Evolutionary conservation across 2,113 vertebrate species (phyloP), one percentile per base, ranked within the genome.

Genomic region (Struthidea cinerea): DNA sequence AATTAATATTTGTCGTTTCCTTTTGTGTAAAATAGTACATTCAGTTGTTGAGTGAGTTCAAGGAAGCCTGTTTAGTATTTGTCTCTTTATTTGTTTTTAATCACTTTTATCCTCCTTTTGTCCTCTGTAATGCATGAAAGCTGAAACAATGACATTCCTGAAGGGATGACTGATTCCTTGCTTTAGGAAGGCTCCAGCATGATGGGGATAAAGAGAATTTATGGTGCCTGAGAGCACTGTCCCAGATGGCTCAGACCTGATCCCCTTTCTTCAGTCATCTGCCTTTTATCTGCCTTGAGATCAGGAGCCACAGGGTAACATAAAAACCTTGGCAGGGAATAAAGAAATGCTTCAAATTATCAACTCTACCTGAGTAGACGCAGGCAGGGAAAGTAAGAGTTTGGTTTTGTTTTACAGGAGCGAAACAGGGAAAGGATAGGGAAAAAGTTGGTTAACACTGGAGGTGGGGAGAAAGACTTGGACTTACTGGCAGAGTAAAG

Each of bases 281-380:
- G 59, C 41, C 52, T 71, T 63, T 63, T 32, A 13, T 13, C 60
- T 15, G 5, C 37, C 50, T 60, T 57, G 26, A 76, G 57, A 16
- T 42, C 33, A 47, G 49, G 63, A 73, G 8, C 44, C 37, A 32
- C 37, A 21, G 74, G 37, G 20, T 33, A 42, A 47, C 37, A 2
- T 22, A 4, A 1, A 76, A 65, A 27, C 53, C 18, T 18, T 74
- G 90, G n/a, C 71, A 27, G 14, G 27, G 50, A 69, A 22, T 77
- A 60, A 85, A 75, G 80, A 89, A 70, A 32, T 39, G 41, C 60
- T 64, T 70, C 44, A 6, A 16, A 59, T 33, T 35, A 19, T 52
- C 0, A 0, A 17, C n/a, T 46, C 52, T 56, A 24, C 0, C 0
- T 19, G 59, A 90, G 44, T 28, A 49, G 63, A 42, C 35, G 46